Evolutionary conservation across 2,888 invertebrate genomes (phyloP), one percentile per base, ranked within the genome.

Genomic region (Cistogaster globosa): DNA sequence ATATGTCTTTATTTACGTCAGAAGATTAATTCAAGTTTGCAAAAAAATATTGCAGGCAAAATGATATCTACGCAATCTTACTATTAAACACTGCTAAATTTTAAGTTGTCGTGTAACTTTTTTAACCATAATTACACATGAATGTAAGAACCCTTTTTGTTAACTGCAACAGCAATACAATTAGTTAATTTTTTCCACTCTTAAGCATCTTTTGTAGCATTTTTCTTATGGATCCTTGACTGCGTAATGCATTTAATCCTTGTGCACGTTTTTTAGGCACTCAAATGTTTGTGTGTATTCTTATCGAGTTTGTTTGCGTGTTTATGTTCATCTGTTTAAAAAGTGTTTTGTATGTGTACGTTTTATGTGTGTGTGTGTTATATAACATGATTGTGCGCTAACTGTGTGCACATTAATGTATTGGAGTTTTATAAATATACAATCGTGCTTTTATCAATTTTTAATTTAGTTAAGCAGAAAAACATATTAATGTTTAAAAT

Each of bases 171-270:
- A 55, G 20, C 55, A 63, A 42, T n/a, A n/a, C 62, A 51, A 22
- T 62, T 36, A 62, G 51, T 26, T 60, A 67, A 20, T 62, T 68
- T 80, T 65, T 16, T 62, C 8, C 22, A 51, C 69, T 62, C 69
- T 78, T 45, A 69, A 71, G 36, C 36, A 62, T 69, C 55, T 69
- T 71, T 58, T 62, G 18, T 20, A 62, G 62, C 60, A 65, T 65
- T 65, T 71, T 77, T 72, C 76, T 65, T 82, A 71, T 71, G 78
- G 78, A 83, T 68, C 78, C 74, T 79, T 74, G 79, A 79, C 68
- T 83, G 83, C 74, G 75, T 83, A 79, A 83, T 83, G 79, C 75
- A 83, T 69, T 79, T 83, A 68, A 79, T 79, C 74, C 74, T 83
- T 69, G 57, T 83, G 79, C 68, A 83, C 83, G 71, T 77, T 77